phyloP scores from a whole-genome alignment of 2,797 vertebrate genomes.

The Simalia tracyae region DNA sequence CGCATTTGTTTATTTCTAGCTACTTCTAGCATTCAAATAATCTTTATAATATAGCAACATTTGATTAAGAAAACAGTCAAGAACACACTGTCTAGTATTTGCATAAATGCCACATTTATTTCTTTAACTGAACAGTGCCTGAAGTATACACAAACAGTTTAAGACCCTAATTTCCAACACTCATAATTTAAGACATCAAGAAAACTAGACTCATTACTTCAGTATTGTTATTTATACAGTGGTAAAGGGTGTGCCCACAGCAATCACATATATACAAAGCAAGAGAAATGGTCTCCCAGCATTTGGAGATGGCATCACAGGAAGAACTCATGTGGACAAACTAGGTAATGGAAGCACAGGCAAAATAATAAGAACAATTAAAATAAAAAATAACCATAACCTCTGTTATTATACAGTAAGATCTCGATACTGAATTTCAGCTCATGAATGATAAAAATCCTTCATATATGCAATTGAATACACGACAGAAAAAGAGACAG shows the following conservation, averaged over 20 bases:
- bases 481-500: conserved; percentile 9
- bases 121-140: conserved; percentile 86
- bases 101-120: conserved; percentile 94
- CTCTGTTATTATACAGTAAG: conserved; percentile 46
- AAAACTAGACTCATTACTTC: conserved; percentile 75
- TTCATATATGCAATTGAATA: conserved; percentile 6
- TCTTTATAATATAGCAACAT: not conserved
- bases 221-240: conserved; percentile 72
- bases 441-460: not conserved
- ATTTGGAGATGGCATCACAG: conserved; percentile 44
- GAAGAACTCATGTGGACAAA: conserved; percentile 52
- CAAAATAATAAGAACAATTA: conserved; percentile 55
- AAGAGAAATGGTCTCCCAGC: conserved; percentile 63
- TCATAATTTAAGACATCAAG: conserved; percentile 76
- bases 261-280: conserved; percentile 88
- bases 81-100: conserved; percentile 46
- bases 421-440: not conserved
- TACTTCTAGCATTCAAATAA: not conserved
- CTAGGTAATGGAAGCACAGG: conserved; percentile 73
- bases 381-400: conserved; percentile 28
- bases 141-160: conserved; percentile 85
- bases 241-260: conserved; percentile 74
- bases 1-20: conserved; percentile 1
- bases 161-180: conserved; percentile 80
- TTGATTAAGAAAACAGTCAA: conserved; percentile 3